Evolutionary conservation across 1,140 invertebrate genomes (phyloP), one percentile per base, ranked within the genome.

Genomic region (Hypsibius dujardini): DNA sequence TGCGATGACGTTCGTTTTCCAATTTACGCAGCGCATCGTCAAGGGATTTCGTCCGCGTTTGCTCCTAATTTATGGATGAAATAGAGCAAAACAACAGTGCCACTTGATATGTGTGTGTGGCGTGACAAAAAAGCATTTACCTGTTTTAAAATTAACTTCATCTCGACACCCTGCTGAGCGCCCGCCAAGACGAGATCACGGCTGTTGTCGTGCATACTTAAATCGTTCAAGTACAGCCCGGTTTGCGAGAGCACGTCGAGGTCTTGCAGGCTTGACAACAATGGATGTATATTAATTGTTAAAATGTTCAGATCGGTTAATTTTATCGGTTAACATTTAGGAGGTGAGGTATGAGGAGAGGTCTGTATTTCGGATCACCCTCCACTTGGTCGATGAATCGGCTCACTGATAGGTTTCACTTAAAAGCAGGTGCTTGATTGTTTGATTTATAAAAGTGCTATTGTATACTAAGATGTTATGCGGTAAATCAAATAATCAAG

Each of bases 1-100:
- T 97, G 72, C 91, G 83, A 76, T 88, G 87, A 90, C 95, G 95
- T 79, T 96, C 93, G 72, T 90, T 87, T 76, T 97, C 92, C 74
- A 98, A 78, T 79, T 94, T 92, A 73, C 87, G 83, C 92, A 97
- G 96, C 0, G 90, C 95, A 76, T 95, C 92, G 76, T 96, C 91
- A 46, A 98, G 78, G 76, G 95, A 94, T 77, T 93, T 92, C 74
- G 90, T 95, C 78, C 97, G 97, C 76, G 93, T 86, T 77, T 95
- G 90, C 77, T 97, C 93, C 80, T 83, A 56, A 56, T 7, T 56
- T n/a, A n/a, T n/a, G n/a, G n/a, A n/a, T n/a, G n/a, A n/a, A n/a
- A n/a, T n/a, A n/a, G n/a, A 56, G n/a, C 7, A 56, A 56, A 56
- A 56, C 50, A n/a, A n/a, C n/a, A 56, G n/a, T 7, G n/a, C 7